These are phyloP conservation scores for Lagopus leucura DNA, from an alignment of 2,113 vertebrate genomes.

Conservation along the genomic window DNA sequence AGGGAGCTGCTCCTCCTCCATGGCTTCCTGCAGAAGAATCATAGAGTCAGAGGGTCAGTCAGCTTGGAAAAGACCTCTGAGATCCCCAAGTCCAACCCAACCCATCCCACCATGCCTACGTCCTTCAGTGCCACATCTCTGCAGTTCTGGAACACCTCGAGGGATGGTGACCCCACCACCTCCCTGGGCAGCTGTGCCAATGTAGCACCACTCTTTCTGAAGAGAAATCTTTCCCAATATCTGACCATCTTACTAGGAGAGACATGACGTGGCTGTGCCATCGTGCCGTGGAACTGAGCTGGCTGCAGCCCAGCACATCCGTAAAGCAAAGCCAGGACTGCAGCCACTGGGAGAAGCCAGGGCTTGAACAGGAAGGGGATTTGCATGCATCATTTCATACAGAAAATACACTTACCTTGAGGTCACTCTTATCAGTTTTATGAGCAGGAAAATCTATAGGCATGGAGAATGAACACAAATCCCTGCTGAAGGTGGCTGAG, in stretches of 20 bases:
- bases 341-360: neutral
- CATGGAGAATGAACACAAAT: neutral
- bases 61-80: too few species aligned
- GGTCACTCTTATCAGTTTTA: constrained; percentile 14
- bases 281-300: neutral
- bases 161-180: too few species aligned
- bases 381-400: neutral
- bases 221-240: too few species aligned
- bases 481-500: neutral
- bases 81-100: too few species aligned
- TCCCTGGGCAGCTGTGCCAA: too few species aligned
- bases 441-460: constrained; percentile 17
- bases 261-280: neutral
- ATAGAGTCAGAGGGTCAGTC: too few species aligned
- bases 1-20: neutral
- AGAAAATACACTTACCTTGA: neutral
- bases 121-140: too few species aligned
- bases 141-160: too few species aligned
- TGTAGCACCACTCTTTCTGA: too few species aligned
- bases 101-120: too few species aligned
- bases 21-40: neutral
- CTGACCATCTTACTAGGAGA: neutral
- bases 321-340: neutral
- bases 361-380: neutral
- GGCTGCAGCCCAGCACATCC: neutral